These are phyloP conservation scores for Epirrita christyi DNA, from an alignment of 2,888 invertebrate species.

Conservation along the genomic window DNA sequence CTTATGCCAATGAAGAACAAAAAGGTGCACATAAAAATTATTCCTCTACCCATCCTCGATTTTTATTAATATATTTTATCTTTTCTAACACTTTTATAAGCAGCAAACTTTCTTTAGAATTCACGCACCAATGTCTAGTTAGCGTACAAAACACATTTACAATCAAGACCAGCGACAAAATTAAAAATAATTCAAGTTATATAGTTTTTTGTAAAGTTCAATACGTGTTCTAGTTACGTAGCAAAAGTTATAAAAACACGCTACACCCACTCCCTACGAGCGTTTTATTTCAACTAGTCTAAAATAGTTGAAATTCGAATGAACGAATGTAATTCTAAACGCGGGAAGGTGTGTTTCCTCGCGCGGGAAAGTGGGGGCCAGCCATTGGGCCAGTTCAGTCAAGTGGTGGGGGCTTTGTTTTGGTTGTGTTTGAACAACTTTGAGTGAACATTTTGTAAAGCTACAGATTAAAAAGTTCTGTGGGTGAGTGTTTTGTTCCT, in stretches of 20 bases:
- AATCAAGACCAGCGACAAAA: not conserved
- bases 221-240: constrained; percentile 40
- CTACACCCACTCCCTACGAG: constrained; percentile 15
- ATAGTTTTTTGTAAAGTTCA: constrained; percentile 9
- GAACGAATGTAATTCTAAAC: constrained; percentile 18
- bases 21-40: constrained; percentile 52
- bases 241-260: constrained; percentile 30
- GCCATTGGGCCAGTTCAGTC: too few species aligned
- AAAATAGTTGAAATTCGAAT: constrained; percentile 5
- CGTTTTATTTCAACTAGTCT: constrained; percentile 26
- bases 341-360: constrained; percentile 16
- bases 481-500: too few species aligned
- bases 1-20: constrained; percentile 48
- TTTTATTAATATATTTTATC: constrained; percentile 3
- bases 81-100: constrained; percentile 6
- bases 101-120: not conserved
- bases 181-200: constrained; percentile 26
- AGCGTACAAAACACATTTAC: constrained; percentile 25
- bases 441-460: too few species aligned
- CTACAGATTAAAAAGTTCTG: too few species aligned
- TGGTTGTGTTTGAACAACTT: too few species aligned
- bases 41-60: constrained; percentile 53
- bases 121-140: constrained; percentile 18
- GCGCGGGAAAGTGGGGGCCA: not conserved
- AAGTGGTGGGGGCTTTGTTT: too few species aligned